Conservation (phyloP, 2,888 invertebrate genomes). For the Choristoneura rosaceana region DNA sequence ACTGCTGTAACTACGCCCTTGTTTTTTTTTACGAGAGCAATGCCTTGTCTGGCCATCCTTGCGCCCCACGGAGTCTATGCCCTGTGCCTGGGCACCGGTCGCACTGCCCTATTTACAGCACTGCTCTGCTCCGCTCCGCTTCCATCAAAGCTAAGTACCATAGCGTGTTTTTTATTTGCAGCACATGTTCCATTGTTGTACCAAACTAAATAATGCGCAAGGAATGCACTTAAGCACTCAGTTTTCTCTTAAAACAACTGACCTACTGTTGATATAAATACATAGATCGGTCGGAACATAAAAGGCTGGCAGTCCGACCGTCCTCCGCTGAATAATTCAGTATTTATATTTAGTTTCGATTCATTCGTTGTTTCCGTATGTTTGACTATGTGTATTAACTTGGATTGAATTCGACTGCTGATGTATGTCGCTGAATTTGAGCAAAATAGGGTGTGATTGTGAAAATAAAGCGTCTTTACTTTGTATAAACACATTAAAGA, state of each 20-base stretch:
- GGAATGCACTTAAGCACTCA: constrained; percentile 11
- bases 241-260: constrained; percentile 46
- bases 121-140: neutral
- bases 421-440: neutral
- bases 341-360: constrained; percentile 60
- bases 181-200: neutral
- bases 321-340: constrained; percentile 64
- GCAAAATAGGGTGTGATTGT: neutral
- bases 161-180: neutral
- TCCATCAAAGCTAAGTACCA: too few species aligned
- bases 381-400: constrained; percentile 41
- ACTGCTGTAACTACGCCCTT: too few species aligned
- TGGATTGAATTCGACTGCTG: neutral
- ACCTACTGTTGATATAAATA: constrained; percentile 61
- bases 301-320: constrained; percentile 51
- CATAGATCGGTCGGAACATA: constrained; percentile 62
- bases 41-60: too few species aligned
- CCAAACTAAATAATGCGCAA: constrained; percentile 7
- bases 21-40: too few species aligned
- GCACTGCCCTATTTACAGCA: too few species aligned
- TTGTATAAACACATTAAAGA: too few species aligned
- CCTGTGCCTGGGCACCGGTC: too few species aligned
- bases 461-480: neutral
- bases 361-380: constrained; percentile 62
- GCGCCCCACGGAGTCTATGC: too few species aligned